Evolutionary conservation across 2,888 invertebrate species (phyloP).

Genomic region (Dicranocentrus wangi): DNA sequence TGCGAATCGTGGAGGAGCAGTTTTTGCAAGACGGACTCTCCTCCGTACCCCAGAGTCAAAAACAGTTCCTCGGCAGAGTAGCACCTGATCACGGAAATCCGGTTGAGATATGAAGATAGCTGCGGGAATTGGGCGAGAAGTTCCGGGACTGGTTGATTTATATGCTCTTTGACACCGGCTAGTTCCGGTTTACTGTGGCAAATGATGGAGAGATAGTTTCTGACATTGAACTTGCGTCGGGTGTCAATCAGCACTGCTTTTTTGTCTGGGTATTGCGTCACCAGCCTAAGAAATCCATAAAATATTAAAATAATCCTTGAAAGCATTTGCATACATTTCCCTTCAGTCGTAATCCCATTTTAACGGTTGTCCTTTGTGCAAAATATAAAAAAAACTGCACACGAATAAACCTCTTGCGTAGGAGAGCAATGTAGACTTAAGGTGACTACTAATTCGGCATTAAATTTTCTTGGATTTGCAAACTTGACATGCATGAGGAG

Average conservation of each 20-base stretch:
- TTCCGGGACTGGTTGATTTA: neutral
- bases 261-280: constrained; percentile 56
- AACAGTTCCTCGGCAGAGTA: constrained; percentile 63
- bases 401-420: neutral
- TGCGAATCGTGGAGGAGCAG: constrained; percentile 43
- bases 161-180: neutral
- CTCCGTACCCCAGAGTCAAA: constrained; percentile 58
- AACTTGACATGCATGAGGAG: too few species aligned
- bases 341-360: too few species aligned
- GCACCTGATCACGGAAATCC: constrained; percentile 60
- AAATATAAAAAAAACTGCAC: neutral
- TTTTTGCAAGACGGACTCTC: constrained; percentile 51
- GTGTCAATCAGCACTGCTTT: constrained; percentile 69
- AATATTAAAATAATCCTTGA: neutral
- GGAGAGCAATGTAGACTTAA: neutral
- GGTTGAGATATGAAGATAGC: constrained; percentile 48
- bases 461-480: too few species aligned
- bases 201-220: constrained; percentile 58
- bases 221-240: constrained; percentile 61
- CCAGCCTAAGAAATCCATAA: constrained; percentile 48
- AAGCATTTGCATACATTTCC: neutral
- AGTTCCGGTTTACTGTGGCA: constrained; percentile 45
- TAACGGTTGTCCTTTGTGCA: too few species aligned
- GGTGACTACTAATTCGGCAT: too few species aligned
- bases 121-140: constrained; percentile 29